Percentiles rank a stretch among this genome's conserved stretches.
Conservation (phyloP, 2,113 vertebrate genomes). For the Notothenia coriiceps region DNA sequence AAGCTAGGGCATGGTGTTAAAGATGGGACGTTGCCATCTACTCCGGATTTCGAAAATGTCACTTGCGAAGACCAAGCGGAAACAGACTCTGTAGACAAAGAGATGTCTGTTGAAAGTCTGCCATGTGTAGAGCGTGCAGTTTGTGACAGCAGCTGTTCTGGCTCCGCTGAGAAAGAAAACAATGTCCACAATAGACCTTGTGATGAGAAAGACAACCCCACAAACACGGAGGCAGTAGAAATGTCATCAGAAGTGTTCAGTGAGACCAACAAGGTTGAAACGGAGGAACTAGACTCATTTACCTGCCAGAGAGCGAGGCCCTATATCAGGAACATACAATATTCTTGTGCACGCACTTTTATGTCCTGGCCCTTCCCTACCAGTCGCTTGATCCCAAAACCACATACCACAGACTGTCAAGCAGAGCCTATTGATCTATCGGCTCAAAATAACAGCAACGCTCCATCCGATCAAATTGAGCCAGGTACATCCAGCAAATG, state of each 20-base stretch:
- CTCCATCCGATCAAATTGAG: not conserved
- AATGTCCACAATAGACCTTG: not conserved
- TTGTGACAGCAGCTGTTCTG: not conserved
- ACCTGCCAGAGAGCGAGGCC: conserved; percentile 72
- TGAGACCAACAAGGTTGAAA: not conserved
- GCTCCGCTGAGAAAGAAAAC: not conserved
- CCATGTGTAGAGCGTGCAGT: not conserved
- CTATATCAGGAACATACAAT: not conserved
- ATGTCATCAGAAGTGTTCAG: not conserved
- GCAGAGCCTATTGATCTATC: not conserved
- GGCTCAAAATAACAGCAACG: not conserved
- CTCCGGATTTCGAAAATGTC: not conserved
- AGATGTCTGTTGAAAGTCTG: not conserved
- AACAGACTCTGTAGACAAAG: not conserved
- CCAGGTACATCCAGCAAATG: not conserved
- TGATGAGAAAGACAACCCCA: not conserved
- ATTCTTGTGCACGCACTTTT: conserved; percentile 73
- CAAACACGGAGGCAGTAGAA: not conserved
- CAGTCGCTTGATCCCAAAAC: not conserved
- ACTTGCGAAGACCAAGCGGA: not conserved
- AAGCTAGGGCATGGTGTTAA: conserved; percentile 13
- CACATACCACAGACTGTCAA: not conserved
- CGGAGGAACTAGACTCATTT: conserved; percentile 38
- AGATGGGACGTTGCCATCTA: not conserved
- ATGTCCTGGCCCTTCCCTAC: conserved; percentile 69